These are phyloP conservation scores for Drosophila kikkawai DNA, from an alignment of 1,140 invertebrate species.

Conservation along the genomic window DNA sequence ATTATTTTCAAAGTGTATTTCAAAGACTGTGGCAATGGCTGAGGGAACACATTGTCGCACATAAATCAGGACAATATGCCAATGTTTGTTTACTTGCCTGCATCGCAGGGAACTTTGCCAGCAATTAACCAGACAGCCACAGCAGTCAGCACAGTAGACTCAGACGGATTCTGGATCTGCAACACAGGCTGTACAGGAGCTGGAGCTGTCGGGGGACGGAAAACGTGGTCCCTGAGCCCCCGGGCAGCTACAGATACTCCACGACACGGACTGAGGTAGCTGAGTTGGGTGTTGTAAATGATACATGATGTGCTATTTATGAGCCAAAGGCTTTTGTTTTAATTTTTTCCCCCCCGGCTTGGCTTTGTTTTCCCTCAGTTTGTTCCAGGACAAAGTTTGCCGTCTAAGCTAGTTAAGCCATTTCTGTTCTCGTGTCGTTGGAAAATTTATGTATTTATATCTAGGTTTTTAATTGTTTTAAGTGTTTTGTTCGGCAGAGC, in stretches of 20 bases:
- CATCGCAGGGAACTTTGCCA: conserved; percentile 76
- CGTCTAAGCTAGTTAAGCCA: conserved; percentile 67
- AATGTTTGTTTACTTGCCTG: conserved; percentile 83
- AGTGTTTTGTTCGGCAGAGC: conserved; percentile 58
- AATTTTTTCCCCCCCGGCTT: conserved; percentile 56
- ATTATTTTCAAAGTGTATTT: conserved; percentile 13
- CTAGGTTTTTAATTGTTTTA: conserved; percentile 79
- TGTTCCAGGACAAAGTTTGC: conserved; percentile 63
- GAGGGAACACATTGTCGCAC: conserved; percentile 76
- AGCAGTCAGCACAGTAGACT: conserved; percentile 31
- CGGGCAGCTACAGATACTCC: conserved; percentile 18
- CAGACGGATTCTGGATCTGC: conserved; percentile 25
- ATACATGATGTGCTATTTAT: conserved; percentile 85
- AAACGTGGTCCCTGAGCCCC: conserved; percentile 33
- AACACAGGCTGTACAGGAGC: conserved; percentile 10
- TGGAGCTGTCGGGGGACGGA: conserved; percentile 5
- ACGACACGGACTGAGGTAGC: conserved; percentile 17
- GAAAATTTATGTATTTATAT: conserved; percentile 76
- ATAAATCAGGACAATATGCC: conserved; percentile 85
- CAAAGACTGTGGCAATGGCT: conserved; percentile 1
- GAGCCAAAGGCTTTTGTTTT: conserved; percentile 78
- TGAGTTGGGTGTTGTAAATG: conserved; percentile 68
- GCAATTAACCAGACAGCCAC: conserved; percentile 81
- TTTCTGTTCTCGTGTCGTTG: conserved; percentile 33
- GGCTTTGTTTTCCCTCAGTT: conserved; percentile 19